Evolutionary conservation across 2,113 vertebrate genomes (phyloP).

Genomic region (Indri indri): DNA sequence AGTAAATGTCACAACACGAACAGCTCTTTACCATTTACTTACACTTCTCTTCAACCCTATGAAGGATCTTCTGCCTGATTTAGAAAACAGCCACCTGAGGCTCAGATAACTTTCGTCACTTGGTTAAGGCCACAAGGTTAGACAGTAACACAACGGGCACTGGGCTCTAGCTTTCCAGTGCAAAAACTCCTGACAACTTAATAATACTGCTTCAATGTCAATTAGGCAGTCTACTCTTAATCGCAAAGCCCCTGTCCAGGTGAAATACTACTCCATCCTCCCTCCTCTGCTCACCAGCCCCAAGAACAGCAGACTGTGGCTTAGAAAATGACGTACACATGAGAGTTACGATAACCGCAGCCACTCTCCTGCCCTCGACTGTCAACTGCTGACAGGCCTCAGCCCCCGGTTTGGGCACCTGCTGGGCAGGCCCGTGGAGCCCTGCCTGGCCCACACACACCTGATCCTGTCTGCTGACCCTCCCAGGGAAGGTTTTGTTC

Average conservation of each 20-base stretch:
- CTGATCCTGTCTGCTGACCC: not conserved
- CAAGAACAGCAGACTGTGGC: not conserved
- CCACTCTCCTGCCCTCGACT: accelerated
- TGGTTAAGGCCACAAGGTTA: not conserved
- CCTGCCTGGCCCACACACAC: not conserved
- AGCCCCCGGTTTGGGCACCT: not conserved
- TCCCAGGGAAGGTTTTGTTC: not conserved
- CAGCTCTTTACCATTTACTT: not conserved
- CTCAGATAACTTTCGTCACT: not conserved
- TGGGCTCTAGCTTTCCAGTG: not conserved
- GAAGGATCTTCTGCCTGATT: not conserved
- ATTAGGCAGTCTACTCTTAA: not conserved
- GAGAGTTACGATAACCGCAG: not conserved
- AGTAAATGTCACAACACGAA: not conserved
- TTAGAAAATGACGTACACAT: accelerated
- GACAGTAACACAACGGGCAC: not conserved
- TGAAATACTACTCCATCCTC: not conserved
- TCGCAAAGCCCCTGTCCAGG: not conserved
- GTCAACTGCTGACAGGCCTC: not conserved
- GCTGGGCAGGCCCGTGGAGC: not conserved
- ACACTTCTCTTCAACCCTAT: not conserved
- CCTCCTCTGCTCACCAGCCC: not conserved
- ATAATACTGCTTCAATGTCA: not conserved
- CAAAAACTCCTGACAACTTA: not conserved
- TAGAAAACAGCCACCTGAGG: not conserved